These are phyloP conservation scores for Drosophila micromelanica DNA, from an alignment of 1,140 invertebrate species.

Conservation along the genomic window DNA sequence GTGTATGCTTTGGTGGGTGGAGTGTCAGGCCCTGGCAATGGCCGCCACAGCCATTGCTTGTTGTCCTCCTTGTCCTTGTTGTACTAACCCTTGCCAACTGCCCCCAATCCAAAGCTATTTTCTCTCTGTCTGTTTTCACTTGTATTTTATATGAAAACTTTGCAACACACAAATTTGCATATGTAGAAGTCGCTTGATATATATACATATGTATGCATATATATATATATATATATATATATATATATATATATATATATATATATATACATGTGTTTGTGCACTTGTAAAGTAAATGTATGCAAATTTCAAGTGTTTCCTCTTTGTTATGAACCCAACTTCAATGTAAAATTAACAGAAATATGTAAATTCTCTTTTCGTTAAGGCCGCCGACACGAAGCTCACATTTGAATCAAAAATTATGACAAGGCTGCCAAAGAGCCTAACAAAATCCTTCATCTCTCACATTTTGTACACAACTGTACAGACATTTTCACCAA, in stretches of 20 bases:
- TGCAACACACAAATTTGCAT: constrained; percentile 78
- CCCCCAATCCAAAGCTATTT: constrained; percentile 67
- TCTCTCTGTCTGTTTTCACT: constrained; percentile 74
- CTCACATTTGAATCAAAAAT: constrained; percentile 39
- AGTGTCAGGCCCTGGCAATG: constrained; percentile 21
- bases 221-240: constrained; percentile 14
- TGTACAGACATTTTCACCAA: constrained; percentile 44
- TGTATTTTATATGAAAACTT: constrained; percentile 83
- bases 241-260: neutral
- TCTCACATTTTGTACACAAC: constrained; percentile 60
- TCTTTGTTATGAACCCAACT: constrained; percentile 84
- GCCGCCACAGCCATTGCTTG: constrained; percentile 46
- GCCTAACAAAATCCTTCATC: constrained; percentile 52
- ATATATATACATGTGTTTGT: constrained; percentile 25
- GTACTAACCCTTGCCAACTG: constrained; percentile 48
- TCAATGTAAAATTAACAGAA: constrained; percentile 83
- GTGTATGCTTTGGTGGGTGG: neutral
- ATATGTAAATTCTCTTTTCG: constrained; percentile 82
- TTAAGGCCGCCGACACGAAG: constrained; percentile 51
- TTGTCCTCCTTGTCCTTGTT: constrained; percentile 76
- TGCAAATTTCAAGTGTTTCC: constrained; percentile 84
- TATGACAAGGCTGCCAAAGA: constrained; percentile 56
- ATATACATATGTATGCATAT: no score
- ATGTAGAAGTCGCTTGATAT: constrained; percentile 56
- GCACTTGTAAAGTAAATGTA: constrained; percentile 70